phyloP scores from a whole-genome alignment of 1,140 invertebrate genomes.

The Drosophila nasuta region DNA sequence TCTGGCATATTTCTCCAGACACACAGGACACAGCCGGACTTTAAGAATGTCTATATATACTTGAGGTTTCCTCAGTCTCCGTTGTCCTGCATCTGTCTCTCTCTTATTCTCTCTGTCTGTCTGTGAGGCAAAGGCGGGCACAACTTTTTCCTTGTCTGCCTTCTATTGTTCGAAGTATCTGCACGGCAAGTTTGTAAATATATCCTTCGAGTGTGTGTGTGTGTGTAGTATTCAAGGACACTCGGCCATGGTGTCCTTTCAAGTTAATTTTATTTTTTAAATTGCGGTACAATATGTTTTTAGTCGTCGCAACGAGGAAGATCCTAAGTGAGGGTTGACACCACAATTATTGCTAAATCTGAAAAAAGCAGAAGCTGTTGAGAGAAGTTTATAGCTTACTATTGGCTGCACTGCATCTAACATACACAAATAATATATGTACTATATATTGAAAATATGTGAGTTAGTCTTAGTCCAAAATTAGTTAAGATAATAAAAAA shows the following conservation, averaged over 20 bases:
- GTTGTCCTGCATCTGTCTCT: neutral
- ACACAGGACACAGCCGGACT: neutral
- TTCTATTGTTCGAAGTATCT: slow-evolving; percentile 40
- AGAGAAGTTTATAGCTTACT: slow-evolving; percentile 9
- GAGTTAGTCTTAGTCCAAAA: too few species aligned
- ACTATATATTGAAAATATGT: too few species aligned
- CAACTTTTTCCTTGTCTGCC: slow-evolving; percentile 43
- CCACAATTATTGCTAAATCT: neutral
- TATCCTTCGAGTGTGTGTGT: neutral
- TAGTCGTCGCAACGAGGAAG: slow-evolving; percentile 44
- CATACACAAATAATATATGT: too few species aligned
- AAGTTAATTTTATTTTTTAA: slow-evolving; percentile 76
- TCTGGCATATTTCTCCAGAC: slow-evolving; percentile 66
- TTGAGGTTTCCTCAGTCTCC: neutral
- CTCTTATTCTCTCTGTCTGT: neutral
- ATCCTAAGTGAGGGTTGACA: slow-evolving; percentile 33
- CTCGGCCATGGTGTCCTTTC: slow-evolving; percentile 47
- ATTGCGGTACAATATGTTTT: slow-evolving; percentile 69
- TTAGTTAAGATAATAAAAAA: too few species aligned
- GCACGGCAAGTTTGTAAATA: neutral
- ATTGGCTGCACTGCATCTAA: too few species aligned
- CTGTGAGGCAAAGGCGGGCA: slow-evolving; percentile 15
- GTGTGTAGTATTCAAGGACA: slow-evolving; percentile 49
- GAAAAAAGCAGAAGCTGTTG: slow-evolving; percentile 30
- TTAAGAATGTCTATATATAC: slow-evolving; percentile 2